Conservation (phyloP, 2,797 vertebrate species). For the Enteromius unitaeniatus region DNA sequence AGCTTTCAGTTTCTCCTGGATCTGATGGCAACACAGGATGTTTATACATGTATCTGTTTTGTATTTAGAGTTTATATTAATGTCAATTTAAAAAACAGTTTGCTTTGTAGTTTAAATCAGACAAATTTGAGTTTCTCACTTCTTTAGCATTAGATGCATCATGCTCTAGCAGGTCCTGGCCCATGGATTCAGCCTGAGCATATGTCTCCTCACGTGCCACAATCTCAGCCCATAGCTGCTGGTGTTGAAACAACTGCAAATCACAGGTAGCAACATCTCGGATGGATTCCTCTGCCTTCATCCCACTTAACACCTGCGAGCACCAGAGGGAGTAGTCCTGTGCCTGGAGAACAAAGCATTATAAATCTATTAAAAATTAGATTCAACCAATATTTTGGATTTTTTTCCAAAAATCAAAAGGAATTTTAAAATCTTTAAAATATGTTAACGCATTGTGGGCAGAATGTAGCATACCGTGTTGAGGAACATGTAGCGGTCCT, state of each 20-base stretch:
- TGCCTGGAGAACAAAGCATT: slow-evolving; percentile 69
- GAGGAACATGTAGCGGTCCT: slow-evolving; percentile 79
- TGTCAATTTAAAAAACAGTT: not conserved
- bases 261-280: slow-evolving; percentile 77
- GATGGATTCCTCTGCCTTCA: slow-evolving; percentile 81
- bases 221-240: slow-evolving; percentile 84
- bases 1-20: slow-evolving; percentile 76
- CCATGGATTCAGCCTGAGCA: slow-evolving; percentile 72
- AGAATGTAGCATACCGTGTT: slow-evolving; percentile 74
- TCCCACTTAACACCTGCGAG: slow-evolving; percentile 75
- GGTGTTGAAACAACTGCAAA: slow-evolving; percentile 81
- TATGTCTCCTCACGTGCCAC: slow-evolving; percentile 79
- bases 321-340: slow-evolving; percentile 85
- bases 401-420: not conserved
- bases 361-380: not conserved
- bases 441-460: not conserved
- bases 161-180: slow-evolving; percentile 75
- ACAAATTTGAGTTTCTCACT: slow-evolving; percentile 66
- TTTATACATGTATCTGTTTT: slow-evolving; percentile 11
- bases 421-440: not conserved
- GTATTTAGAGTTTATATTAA: not conserved
- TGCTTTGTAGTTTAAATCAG: not conserved
- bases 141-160: slow-evolving; percentile 70
- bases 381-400: not conserved
- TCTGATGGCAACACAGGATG: slow-evolving; percentile 66